Conservation (phyloP, 2,113 vertebrate genomes). For the Phycodurus eques region DNA sequence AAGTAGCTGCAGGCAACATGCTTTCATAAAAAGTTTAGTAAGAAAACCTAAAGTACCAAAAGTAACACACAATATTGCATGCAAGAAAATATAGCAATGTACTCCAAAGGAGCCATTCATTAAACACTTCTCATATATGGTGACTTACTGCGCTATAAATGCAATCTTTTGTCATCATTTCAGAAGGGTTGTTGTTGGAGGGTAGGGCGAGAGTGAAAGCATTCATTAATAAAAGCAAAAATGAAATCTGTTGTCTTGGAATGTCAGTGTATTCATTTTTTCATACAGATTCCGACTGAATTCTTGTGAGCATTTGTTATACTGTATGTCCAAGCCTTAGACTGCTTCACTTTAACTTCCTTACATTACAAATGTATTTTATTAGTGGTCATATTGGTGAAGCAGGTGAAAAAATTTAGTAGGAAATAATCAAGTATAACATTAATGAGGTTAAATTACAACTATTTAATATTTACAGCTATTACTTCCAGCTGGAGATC, state of each 20-base stretch:
- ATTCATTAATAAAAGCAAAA: constrained; percentile 1
- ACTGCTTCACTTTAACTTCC: too few species aligned
- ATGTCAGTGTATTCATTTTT: background rate
- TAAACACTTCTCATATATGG: too few species aligned
- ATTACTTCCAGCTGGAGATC: background rate
- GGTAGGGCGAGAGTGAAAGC: background rate
- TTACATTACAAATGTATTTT: too few species aligned
- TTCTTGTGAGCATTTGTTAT: background rate
- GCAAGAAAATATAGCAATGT: too few species aligned
- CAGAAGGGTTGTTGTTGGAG: background rate
- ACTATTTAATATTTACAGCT: background rate
- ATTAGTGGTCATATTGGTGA: too few species aligned
- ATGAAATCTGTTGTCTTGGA: background rate
- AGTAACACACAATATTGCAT: too few species aligned
- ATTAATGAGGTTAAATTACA: background rate
- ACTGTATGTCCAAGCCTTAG: background rate
- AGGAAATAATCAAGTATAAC: background rate
- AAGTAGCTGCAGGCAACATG: background rate
- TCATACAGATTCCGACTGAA: background rate
- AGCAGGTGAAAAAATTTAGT: too few species aligned
- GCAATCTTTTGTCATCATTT: too few species aligned
- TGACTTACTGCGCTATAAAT: too few species aligned
- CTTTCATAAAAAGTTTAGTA: background rate
- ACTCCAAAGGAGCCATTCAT: too few species aligned
- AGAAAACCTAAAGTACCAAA: background rate